Conservation (phyloP, 2,888 invertebrate species). For the Terebella lapidaria region DNA sequence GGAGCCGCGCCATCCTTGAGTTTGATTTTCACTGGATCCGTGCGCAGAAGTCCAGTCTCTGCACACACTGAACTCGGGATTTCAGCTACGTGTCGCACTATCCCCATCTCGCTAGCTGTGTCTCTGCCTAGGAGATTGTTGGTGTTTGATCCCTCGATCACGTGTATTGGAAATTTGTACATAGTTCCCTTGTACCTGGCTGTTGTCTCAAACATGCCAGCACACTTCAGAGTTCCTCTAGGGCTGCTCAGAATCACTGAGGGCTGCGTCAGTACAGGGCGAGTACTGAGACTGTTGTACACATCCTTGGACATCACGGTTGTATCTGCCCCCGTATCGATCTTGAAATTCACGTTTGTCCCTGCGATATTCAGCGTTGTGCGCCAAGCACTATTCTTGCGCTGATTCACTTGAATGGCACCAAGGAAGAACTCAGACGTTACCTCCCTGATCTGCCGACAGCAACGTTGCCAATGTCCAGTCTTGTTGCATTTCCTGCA, state of each 20-base stretch:
- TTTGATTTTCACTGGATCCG: too few relatives aligned
- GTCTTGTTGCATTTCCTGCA: not conserved
- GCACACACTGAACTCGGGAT: not conserved
- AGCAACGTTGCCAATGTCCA: not conserved
- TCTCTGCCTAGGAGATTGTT: not conserved
- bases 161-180: not conserved
- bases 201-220: not conserved
- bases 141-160: not conserved
- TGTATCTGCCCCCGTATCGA: too few relatives aligned
- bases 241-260: not conserved
- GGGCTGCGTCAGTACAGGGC: not conserved
- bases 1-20: too few relatives aligned
- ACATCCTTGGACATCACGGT: too few relatives aligned
- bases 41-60: too few relatives aligned
- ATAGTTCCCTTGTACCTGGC: not conserved
- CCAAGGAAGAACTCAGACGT: not conserved
- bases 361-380: not conserved
- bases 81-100: not conserved
- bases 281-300: not conserved
- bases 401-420: not conserved
- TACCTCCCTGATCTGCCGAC: too few relatives aligned
- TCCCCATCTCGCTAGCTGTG: not conserved
- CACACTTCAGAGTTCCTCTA: not conserved
- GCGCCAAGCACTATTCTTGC: not conserved
- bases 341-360: not conserved